Percentiles rank a stretch among this genome's conserved stretches.
phyloP scores from a whole-genome alignment of 2,888 invertebrate species.

The Orthosia cruda region DNA sequence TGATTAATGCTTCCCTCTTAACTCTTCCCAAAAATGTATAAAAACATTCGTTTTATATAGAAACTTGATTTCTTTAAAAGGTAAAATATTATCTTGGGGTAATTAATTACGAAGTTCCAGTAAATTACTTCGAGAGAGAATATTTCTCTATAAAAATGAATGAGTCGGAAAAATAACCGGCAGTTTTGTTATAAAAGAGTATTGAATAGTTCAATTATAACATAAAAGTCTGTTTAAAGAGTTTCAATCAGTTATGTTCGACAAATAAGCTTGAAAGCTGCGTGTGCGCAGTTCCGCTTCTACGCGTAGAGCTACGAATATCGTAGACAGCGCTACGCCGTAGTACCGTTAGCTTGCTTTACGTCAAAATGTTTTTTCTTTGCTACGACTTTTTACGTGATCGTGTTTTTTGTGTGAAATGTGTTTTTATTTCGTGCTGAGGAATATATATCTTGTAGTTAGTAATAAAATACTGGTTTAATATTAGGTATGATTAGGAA shows the following conservation, averaged over 20 bases:
- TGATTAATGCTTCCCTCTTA: conserved; percentile 65
- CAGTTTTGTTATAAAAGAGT: conserved; percentile 42
- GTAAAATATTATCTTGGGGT: conserved; percentile 67
- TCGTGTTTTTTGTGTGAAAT: background rate
- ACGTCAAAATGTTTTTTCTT: conserved; percentile 19
- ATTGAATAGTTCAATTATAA: conserved; percentile 55
- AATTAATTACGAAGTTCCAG: conserved; percentile 64
- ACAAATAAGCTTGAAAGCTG: conserved; percentile 71
- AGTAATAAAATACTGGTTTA: background rate
- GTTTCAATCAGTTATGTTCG: conserved; percentile 53
- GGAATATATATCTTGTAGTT: background rate
- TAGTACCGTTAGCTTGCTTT: conserved; percentile 44
- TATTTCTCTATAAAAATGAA: conserved; percentile 34
- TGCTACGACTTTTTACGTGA: background rate
- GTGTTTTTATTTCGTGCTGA: background rate
- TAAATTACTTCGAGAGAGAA: conserved; percentile 39
- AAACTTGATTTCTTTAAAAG: conserved; percentile 67
- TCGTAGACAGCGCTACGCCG: conserved; percentile 83
- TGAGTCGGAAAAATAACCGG: conserved; percentile 6
- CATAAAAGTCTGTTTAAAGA: conserved; percentile 52
- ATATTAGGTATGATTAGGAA: background rate
- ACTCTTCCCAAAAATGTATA: conserved; percentile 67
- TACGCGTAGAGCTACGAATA: conserved; percentile 83
- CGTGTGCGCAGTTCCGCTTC: conserved; percentile 74
- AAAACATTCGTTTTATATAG: conserved; percentile 59